These are phyloP conservation scores for Scortum barcoo DNA, from an alignment of 2,113 vertebrate species.

Conservation along the genomic window DNA sequence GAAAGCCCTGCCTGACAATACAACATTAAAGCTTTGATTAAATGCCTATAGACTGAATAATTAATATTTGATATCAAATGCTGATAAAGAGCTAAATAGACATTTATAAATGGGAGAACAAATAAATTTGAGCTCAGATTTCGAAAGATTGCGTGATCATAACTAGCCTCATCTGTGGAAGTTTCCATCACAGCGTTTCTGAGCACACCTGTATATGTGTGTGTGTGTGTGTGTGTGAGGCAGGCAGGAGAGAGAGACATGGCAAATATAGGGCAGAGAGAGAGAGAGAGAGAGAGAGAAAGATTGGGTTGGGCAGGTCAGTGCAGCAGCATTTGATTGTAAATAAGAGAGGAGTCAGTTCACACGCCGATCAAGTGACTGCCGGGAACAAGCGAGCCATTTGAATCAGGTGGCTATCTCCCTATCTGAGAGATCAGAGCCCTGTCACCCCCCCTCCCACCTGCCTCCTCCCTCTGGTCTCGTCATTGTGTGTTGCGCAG, in stretches of 20 bases:
- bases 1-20: not conserved
- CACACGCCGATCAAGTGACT: slow-evolving; percentile 92
- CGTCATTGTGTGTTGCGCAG: slow-evolving; percentile 74
- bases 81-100: not conserved
- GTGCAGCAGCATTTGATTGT: slow-evolving; percentile 84
- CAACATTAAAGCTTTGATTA: not conserved
- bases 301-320: slow-evolving; percentile 77
- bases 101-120: not conserved
- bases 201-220: slow-evolving; percentile 13
- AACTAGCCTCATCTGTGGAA: slow-evolving; percentile 47
- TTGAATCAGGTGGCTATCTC: slow-evolving; percentile 93
- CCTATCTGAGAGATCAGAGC: slow-evolving; percentile 91
- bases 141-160: slow-evolving; percentile 37
- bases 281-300: slow-evolving; percentile 41
- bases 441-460: slow-evolving; percentile 76
- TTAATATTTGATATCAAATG: not conserved
- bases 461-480: slow-evolving; percentile 66
- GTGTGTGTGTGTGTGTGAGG: not conserved
- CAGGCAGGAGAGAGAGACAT: slow-evolving; percentile 27
- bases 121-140: no score
- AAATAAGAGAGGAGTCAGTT: slow-evolving; percentile 90
- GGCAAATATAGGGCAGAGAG: slow-evolving; percentile 60
- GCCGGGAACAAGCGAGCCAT: slow-evolving; percentile 91
- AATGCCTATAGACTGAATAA: not conserved
- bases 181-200: slow-evolving; percentile 57